phyloP scores from a whole-genome alignment of 2,888 invertebrate species.

The Dorcus hopei region DNA sequence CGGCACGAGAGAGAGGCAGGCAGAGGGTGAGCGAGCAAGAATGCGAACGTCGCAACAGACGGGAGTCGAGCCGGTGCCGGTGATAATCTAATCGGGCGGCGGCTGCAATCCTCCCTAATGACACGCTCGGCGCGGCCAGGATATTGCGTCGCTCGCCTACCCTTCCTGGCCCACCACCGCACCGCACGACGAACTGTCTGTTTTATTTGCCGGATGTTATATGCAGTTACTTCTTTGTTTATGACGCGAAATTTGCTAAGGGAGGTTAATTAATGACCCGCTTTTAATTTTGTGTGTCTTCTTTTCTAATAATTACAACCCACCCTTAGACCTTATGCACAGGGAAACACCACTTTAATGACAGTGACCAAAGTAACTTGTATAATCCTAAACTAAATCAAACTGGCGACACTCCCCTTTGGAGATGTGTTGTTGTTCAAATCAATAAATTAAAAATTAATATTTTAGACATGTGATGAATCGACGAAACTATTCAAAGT shows the following conservation, averaged over 20 bases:
- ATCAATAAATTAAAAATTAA: too few species aligned
- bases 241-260: conserved; percentile 4
- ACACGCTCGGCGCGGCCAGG: conserved; percentile 42
- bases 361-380: too few species aligned
- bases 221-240: conserved; percentile 16
- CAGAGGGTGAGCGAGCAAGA: not conserved
- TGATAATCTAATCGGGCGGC: conserved; percentile 50
- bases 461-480: too few species aligned
- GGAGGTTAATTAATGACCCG: not conserved
- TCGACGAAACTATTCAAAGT: too few species aligned
- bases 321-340: too few species aligned
- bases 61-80: conserved; percentile 39
- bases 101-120: conserved; percentile 47
- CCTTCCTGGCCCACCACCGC: conserved; percentile 21
- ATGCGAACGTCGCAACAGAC: conserved; percentile 33
- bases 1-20: conserved; percentile 5
- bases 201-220: conserved; percentile 12
- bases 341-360: too few species aligned
- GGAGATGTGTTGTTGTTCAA: too few species aligned
- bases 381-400: too few species aligned
- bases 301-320: too few species aligned
- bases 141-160: conserved; percentile 34
- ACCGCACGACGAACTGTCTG: conserved; percentile 18
- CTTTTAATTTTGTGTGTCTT: not conserved
- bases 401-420: too few species aligned